Base-by-base conservation (phyloP, 2,888 invertebrate genomes). In the Panorpa germanica region DNA sequence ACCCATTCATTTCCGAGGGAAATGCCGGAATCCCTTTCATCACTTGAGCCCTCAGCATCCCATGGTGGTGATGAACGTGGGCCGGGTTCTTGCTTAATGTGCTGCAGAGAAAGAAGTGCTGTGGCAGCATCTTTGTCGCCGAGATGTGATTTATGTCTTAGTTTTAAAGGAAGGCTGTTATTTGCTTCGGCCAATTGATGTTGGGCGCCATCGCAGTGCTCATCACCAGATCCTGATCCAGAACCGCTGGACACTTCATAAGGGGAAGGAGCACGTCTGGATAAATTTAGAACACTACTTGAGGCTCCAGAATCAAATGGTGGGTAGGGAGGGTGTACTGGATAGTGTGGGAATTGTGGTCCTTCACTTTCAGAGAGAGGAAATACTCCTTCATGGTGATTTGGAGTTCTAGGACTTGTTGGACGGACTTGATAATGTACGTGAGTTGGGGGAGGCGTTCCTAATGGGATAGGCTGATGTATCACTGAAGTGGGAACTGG, bases 31-130 rank as follows among this genome's bases (percentile, higher is more conserved):
- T 88, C 86, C 5, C 86, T 59, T 50, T 86, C 86, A 49, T 86
- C 86, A 43, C 83, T 82, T 32, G 83, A 85, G 17, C 85, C 85
- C 45, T 86, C 85, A 17, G 75, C 81, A 50, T 83, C 83, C 76
- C 82, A 82, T 0, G 81, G 76, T 4, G 78, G 78, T 8, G 81
- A 78, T 10, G 78, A 77, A 23, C 76, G 61, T 28, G 72, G 70
- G 14, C 71, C 75, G 0, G 82, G 81, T 50, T 85, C 85, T 47
- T 82, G 81, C 49, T 85, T 83, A 47, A 83, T 80, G 46, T 80
- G 77, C 47, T 82, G 82, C 25, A 82, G 63, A 22, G 77, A 75
- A n/a, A 81, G 63, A 33, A 80, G 63, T 9, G 78, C 80, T 35
- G 67, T 69, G 34, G 82, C 81, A 7, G 83, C 83, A 48, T 86